Conservation (phyloP, 2,113 vertebrate genomes). For the Cichladusa arquata region DNA sequence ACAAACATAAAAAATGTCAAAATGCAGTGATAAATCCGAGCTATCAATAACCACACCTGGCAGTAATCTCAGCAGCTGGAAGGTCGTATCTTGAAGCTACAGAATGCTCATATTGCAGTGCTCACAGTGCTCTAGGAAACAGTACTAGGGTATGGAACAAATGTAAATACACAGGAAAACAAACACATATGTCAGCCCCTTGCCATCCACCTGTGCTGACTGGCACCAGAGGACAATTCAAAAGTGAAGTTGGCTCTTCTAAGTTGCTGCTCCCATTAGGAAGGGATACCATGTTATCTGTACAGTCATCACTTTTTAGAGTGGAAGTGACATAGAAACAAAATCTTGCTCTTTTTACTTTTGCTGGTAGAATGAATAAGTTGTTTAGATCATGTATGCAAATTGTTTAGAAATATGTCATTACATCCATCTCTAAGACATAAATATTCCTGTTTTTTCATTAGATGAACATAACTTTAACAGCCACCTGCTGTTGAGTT, state of each 20-base stretch:
- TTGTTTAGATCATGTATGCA: not conserved
- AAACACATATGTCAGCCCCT: not conserved
- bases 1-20: not conserved
- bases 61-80: not conserved
- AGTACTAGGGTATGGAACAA: not conserved
- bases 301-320: not conserved
- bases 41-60: not conserved
- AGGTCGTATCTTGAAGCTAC: fast-evolving
- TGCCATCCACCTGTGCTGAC: not conserved
- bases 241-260: not conserved
- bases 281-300: not conserved
- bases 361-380: not conserved
- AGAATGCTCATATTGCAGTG: fast-evolving
- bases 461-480: not conserved
- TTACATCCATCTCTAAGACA: not conserved
- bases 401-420: not conserved
- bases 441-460: not conserved
- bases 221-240: not conserved
- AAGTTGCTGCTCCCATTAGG: not conserved
- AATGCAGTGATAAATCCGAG: not conserved
- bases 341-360: not conserved
- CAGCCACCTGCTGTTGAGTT: not conserved
- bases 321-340: not conserved
- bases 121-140: not conserved
- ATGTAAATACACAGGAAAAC: not conserved